phyloP scores from a whole-genome alignment of 2,888 invertebrate species.

The Rhabditoides inermis region DNA sequence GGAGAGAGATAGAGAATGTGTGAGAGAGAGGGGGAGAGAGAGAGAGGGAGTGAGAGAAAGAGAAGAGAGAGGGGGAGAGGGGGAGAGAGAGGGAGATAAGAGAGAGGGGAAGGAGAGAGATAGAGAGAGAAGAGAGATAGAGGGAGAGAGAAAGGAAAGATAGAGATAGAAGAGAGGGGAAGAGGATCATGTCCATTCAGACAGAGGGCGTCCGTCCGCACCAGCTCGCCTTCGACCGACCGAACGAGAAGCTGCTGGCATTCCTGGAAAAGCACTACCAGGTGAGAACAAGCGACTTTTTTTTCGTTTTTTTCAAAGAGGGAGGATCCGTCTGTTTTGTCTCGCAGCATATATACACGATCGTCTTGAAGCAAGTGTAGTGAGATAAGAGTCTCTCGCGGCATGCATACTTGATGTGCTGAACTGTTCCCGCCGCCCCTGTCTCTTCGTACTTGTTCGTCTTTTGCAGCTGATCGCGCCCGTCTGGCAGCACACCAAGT shows the following conservation, averaged over 20 bases:
- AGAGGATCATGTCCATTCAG: slow-evolving; percentile 12
- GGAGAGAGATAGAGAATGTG: slow-evolving; percentile 1
- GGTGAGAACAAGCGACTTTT: slow-evolving; percentile 55
- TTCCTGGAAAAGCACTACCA: slow-evolving; percentile 79
- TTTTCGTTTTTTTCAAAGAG: no score
- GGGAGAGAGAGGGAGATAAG: slow-evolving; percentile 70
- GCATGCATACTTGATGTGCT: no score
- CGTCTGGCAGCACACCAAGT: slow-evolving; percentile 77
- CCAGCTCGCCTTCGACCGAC: slow-evolving; percentile 77
- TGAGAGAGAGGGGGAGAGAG: slow-evolving; percentile 21
- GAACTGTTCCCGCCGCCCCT: no score
- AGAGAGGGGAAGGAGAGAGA: background rate
- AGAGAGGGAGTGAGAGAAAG: slow-evolving; percentile 67
- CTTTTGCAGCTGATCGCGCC: slow-evolving; percentile 1
- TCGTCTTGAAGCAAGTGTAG: no score
- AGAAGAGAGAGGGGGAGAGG: slow-evolving; percentile 76
- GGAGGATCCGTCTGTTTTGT: no score
- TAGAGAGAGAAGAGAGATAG: no score
- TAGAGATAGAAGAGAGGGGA: background rate
- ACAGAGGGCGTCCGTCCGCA: slow-evolving; percentile 22
- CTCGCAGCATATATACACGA: no score
- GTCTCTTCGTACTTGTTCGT: no score
- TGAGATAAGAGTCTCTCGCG: no score
- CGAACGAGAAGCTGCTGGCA: slow-evolving; percentile 75
- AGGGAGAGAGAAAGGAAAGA: background rate